Percentiles rank a stretch among this genome's conserved stretches.
Evolutionary conservation across 2,888 invertebrate genomes (phyloP).

Genomic region (Oxycera nigricornis): DNA sequence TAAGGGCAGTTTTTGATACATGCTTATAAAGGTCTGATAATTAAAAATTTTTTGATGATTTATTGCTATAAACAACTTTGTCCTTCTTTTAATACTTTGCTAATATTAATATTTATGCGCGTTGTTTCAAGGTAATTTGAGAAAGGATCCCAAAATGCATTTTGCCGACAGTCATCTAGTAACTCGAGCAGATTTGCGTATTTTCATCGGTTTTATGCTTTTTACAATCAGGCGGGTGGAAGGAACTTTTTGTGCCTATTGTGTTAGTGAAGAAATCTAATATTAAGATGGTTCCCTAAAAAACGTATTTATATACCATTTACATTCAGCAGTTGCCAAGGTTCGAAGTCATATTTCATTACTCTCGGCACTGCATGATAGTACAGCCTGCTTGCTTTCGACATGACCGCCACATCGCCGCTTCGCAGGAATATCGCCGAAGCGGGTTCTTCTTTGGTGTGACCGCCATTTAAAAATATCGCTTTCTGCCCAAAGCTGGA

Average conservation of each 20-base stretch:
- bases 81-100: slow-evolving; percentile 81
- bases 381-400: slow-evolving; percentile 79
- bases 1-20: no score
- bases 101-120: slow-evolving; percentile 92
- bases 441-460: slow-evolving; percentile 71
- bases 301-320: no score
- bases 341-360: slow-evolving; percentile 63
- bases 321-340: slow-evolving; percentile 64
- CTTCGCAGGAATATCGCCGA: slow-evolving; percentile 78
- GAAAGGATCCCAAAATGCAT: slow-evolving; percentile 66
- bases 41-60: no score
- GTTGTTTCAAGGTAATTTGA: slow-evolving; percentile 71
- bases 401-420: slow-evolving; percentile 94
- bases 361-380: slow-evolving; percentile 96
- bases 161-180: slow-evolving; percentile 56
- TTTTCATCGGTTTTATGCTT: slow-evolving; percentile 48
- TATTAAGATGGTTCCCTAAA: no score
- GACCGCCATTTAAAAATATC: slow-evolving; percentile 90
- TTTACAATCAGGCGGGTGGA: slow-evolving; percentile 51
- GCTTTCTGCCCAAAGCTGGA: slow-evolving; percentile 93
- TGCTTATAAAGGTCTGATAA: no score
- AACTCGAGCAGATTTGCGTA: slow-evolving; percentile 50
- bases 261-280: no score
- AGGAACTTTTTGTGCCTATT: no score
- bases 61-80: slow-evolving; percentile 57